phyloP scores from a whole-genome alignment of 2,113 vertebrate genomes.

The Jaculus jaculus region DNA sequence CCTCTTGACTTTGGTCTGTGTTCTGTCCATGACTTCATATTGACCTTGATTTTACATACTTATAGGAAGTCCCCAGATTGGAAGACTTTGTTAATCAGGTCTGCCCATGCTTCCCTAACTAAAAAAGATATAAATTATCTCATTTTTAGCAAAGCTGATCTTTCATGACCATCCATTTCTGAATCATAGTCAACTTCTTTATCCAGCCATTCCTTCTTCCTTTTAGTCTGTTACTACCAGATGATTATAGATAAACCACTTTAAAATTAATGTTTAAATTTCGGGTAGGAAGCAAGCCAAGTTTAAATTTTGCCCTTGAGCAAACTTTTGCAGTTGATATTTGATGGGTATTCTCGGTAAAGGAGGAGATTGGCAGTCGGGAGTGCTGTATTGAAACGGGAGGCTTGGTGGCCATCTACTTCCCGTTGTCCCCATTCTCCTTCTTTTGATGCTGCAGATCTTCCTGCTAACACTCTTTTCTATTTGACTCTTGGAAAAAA shows the following conservation, averaged over 20 bases:
- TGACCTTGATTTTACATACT: constrained; percentile 15
- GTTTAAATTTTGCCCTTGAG: not conserved
- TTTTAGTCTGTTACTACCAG: not conserved
- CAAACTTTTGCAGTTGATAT: constrained; percentile 5
- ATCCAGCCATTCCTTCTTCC: not conserved
- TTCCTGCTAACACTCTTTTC: constrained; percentile 34
- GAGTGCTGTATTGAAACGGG: constrained; percentile 55
- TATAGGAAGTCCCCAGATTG: not conserved
- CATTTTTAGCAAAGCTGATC: not conserved
- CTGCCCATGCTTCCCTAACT: not conserved
- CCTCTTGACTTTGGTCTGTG: not conserved
- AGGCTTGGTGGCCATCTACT: constrained; percentile 47
- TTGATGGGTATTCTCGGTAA: constrained; percentile 65
- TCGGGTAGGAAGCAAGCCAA: not conserved
- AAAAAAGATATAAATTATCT: not conserved
- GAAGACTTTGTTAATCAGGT: constrained; percentile 18
- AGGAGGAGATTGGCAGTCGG: constrained; percentile 51
- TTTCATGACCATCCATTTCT: not conserved
- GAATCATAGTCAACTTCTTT: not conserved
- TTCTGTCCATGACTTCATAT: not conserved
- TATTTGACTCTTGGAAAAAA: constrained; percentile 51
- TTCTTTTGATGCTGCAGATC: not conserved
- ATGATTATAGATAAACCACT: constrained; percentile 33
- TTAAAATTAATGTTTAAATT: constrained; percentile 40
- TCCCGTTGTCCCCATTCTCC: not conserved